phyloP scores from a whole-genome alignment of 2,888 invertebrate species.

The Tribolium freemani region DNA sequence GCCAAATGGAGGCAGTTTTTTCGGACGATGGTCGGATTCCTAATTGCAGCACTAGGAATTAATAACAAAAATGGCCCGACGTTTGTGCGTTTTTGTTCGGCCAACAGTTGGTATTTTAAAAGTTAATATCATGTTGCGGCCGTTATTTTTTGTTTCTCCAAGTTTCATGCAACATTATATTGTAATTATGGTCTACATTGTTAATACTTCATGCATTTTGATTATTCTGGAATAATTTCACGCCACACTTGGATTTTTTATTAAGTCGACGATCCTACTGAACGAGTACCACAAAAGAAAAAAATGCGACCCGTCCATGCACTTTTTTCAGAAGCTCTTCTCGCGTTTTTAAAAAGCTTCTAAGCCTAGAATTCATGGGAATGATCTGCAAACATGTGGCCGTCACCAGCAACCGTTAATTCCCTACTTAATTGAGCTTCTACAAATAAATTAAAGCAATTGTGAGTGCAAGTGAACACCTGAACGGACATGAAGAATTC shows the following conservation, averaged over 20 bases:
- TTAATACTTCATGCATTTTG: slow-evolving; percentile 62
- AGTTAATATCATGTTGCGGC: slow-evolving; percentile 47
- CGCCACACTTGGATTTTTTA: slow-evolving; percentile 55
- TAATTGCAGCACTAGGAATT: slow-evolving; percentile 36
- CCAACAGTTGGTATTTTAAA: slow-evolving; percentile 46
- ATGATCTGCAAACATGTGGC: background rate
- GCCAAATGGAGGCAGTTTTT: slow-evolving; percentile 37
- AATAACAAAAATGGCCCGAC: slow-evolving; percentile 25
- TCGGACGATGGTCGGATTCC: slow-evolving; percentile 5
- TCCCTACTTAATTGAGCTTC: slow-evolving; percentile 21
- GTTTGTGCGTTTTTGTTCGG: slow-evolving; percentile 37
- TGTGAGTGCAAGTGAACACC: slow-evolving; percentile 9
- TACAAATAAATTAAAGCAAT: slow-evolving; percentile 1
- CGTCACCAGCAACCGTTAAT: slow-evolving; percentile 12
- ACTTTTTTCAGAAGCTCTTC: background rate
- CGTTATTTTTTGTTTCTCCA: slow-evolving; percentile 52
- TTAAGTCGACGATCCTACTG: slow-evolving; percentile 28
- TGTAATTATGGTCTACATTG: slow-evolving; percentile 62
- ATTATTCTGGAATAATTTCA: slow-evolving; percentile 61
- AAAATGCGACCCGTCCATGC: slow-evolving; percentile 3
- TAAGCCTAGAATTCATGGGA: background rate
- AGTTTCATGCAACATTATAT: slow-evolving; percentile 63
- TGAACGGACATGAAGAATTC: slow-evolving; percentile 29
- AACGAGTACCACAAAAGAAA: slow-evolving; percentile 33
- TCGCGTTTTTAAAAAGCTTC: background rate